Evolutionary conservation across 2,113 vertebrate genomes (phyloP).

Genomic region (Microtus montanus): DNA sequence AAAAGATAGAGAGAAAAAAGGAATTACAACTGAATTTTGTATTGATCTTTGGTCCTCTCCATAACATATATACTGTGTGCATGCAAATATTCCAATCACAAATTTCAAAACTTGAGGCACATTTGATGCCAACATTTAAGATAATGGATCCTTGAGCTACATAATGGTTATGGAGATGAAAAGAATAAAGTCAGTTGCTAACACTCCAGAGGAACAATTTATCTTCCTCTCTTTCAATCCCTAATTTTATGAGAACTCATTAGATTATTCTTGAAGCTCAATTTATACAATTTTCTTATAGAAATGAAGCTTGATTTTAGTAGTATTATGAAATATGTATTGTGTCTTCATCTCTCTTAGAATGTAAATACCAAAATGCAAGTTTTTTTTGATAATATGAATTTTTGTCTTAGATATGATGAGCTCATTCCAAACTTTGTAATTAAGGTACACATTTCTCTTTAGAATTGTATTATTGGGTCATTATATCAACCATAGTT

Average conservation of each 20-base stretch:
- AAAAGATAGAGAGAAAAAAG: too few species aligned
- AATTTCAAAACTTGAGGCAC: background rate
- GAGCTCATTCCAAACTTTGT: background rate
- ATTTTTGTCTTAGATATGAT: background rate
- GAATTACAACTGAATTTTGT: background rate
- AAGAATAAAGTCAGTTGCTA: background rate
- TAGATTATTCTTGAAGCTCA: conserved; percentile 8
- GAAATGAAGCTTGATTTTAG: conserved; percentile 26
- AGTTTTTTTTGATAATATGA: background rate
- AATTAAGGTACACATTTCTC: background rate
- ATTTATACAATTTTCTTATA: conserved; percentile 13
- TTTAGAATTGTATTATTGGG: background rate
- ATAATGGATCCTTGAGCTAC: background rate
- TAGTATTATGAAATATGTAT: background rate
- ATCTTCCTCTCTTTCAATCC: background rate
- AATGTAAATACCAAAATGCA: background rate
- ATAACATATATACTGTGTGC: background rate
- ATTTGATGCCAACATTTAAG: background rate
- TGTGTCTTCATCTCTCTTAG: background rate
- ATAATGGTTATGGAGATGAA: background rate
- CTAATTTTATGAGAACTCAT: background rate
- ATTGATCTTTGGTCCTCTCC: background rate
- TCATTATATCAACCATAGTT: conserved; percentile 14
- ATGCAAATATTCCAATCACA: background rate
- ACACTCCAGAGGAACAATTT: background rate